phyloP scores from a whole-genome alignment of 2,797 vertebrate species.

The Argentina silus region DNA sequence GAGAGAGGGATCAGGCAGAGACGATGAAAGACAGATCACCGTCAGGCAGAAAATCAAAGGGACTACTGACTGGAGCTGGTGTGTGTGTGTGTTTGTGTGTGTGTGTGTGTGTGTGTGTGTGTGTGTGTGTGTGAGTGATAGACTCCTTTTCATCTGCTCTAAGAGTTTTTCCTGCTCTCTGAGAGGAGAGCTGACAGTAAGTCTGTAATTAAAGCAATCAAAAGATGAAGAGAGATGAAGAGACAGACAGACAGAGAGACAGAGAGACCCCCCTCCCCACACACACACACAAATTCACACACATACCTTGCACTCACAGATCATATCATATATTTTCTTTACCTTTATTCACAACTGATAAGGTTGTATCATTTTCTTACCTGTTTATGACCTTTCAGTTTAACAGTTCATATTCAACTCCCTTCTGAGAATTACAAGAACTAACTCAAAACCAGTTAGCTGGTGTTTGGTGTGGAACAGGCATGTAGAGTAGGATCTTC shows the following conservation, averaged over 20 bases:
- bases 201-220: conserved; percentile 84
- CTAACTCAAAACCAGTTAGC: no score
- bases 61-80: conserved; percentile 55
- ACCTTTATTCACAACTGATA: no score
- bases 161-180: conserved; percentile 66
- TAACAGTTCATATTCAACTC: no score
- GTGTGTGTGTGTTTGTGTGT: conserved; percentile 10
- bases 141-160: conserved; percentile 71
- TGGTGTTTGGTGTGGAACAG: no score
- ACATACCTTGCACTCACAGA: no score
- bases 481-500: not conserved
- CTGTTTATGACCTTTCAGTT: no score
- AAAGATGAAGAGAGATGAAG: conserved; percentile 71
- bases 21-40: conserved; percentile 76
- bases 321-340: no score
- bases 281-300: not conserved
- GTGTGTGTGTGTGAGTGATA: conserved; percentile 30
- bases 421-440: no score
- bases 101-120: conserved; percentile 22
- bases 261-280: not conserved
- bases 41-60: conserved; percentile 74
- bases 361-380: not conserved
- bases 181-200: conserved; percentile 72
- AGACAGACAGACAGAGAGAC: conserved; percentile 43
- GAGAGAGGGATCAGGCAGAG: conserved; percentile 69